Conservation (phyloP, 2,113 vertebrate genomes). For the Dermatemys mawii region DNA sequence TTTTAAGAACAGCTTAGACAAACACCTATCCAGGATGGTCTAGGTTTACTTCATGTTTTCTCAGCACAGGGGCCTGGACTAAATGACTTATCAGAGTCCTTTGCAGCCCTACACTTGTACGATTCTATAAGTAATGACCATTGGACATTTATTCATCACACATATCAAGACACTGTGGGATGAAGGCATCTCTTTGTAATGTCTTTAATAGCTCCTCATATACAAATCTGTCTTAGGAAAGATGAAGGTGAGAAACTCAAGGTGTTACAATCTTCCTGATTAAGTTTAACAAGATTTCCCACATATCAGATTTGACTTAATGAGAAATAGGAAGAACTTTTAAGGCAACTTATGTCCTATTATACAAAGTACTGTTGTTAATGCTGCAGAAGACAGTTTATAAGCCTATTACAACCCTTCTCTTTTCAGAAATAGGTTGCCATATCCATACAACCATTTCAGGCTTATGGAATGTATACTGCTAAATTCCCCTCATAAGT, state of each 20-base stretch:
- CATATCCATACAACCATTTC: neutral
- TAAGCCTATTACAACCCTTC: neutral
- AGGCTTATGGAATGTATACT: neutral
- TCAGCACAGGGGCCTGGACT: neutral
- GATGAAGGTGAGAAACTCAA: neutral
- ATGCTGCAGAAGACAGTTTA: neutral
- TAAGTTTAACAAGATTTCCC: neutral
- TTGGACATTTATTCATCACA: neutral
- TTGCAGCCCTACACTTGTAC: neutral
- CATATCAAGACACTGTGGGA: neutral
- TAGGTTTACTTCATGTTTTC: neutral
- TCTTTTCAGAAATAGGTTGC: neutral
- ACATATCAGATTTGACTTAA: neutral
- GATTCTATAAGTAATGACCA: neutral
- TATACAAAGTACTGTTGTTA: neutral
- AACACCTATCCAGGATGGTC: neutral
- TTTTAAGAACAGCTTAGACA: neutral
- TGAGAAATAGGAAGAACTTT: neutral
- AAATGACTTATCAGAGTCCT: neutral
- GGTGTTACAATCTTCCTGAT: neutral
- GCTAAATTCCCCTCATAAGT: no score
- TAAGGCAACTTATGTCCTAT: neutral
- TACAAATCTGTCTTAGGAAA: neutral
- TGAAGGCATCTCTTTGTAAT: neutral
- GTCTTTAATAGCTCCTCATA: neutral